Evolutionary conservation across 2,888 invertebrate genomes (phyloP).

Genomic region (Drosophila anceps): DNA sequence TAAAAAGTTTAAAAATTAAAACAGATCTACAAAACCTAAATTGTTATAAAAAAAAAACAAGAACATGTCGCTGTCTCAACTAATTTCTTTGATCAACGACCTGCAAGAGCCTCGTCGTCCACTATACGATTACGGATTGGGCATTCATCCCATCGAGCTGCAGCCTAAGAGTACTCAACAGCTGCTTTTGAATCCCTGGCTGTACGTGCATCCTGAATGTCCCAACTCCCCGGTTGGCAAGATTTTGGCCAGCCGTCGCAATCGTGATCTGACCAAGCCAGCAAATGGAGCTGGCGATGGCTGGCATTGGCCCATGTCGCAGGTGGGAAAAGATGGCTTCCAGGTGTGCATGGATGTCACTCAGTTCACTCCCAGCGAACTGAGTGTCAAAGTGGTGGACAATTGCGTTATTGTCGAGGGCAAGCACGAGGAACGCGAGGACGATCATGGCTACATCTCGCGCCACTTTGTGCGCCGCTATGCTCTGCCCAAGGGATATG

Average conservation of each 20-base stretch:
- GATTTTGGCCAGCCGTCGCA: conserved; percentile 40
- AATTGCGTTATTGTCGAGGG: conserved; percentile 90
- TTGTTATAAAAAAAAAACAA: not conserved
- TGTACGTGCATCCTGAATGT: conserved; percentile 45
- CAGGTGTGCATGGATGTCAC: conserved; percentile 91
- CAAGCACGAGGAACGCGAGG: conserved; percentile 91
- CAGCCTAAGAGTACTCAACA: conserved; percentile 20
- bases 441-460: conserved; percentile 90
- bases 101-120: conserved; percentile 46
- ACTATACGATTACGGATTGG: conserved; percentile 76
- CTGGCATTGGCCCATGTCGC: conserved; percentile 27
- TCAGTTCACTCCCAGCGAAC: conserved; percentile 91
- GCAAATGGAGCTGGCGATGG: conserved; percentile 22
- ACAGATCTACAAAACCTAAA: not conserved
- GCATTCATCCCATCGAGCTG: conserved; percentile 67
- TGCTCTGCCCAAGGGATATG: conserved; percentile 90
- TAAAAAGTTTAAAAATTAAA: not conserved
- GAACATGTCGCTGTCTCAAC: conserved; percentile 59
- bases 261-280: conserved; percentile 17
- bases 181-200: conserved; percentile 49
- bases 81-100: conserved; percentile 59
- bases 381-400: conserved; percentile 92
- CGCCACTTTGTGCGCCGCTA: conserved; percentile 92
- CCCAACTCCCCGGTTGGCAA: conserved; percentile 38
- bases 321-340: conserved; percentile 88